Percentiles rank a stretch among this genome's conserved stretches.
Conservation (phyloP, 92 coral and sea anemone species). For the Paragorgia papillata region DNA sequence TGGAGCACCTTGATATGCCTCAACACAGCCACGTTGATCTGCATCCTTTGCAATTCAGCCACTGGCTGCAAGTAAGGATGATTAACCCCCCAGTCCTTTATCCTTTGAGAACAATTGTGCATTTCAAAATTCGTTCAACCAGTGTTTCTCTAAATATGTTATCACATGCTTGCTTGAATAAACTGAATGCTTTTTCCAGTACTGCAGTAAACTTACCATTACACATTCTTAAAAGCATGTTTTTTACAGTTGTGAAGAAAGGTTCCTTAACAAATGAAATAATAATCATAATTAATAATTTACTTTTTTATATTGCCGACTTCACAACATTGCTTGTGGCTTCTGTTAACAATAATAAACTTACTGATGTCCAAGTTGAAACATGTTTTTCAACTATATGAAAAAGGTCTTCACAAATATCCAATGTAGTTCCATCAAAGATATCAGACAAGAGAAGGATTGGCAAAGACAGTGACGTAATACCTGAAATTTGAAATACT, state of each 20-base stretch:
- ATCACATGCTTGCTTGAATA: background rate
- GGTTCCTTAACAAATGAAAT: conserved; percentile 56
- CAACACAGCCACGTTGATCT: too few species aligned
- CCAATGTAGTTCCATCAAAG: conserved; percentile 82
- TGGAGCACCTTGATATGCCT: too few species aligned
- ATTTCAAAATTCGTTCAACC: too few species aligned
- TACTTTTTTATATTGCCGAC: too few species aligned
- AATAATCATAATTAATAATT: background rate
- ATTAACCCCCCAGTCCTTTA: too few species aligned
- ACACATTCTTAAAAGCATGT: conserved; percentile 90
- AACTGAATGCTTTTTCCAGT: too few species aligned
- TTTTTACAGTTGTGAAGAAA: conserved; percentile 85
- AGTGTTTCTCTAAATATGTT: too few species aligned
- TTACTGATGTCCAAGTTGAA: conserved; percentile 89
- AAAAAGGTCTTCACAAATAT: conserved; percentile 76
- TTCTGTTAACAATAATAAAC: too few species aligned
- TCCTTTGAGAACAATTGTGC: too few species aligned
- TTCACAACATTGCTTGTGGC: too few species aligned
- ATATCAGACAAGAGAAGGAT: conserved; percentile 83
- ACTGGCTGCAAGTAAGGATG: too few species aligned
- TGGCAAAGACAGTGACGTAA: conserved; percentile 76
- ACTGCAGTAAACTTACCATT: conserved; percentile 73
- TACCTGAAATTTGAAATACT: conserved; percentile 43
- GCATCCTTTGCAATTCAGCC: too few species aligned
- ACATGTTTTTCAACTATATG: conserved; percentile 91